Evolutionary conservation across 1,140 invertebrate species (phyloP).

Genomic region (Ips typographus): DNA sequence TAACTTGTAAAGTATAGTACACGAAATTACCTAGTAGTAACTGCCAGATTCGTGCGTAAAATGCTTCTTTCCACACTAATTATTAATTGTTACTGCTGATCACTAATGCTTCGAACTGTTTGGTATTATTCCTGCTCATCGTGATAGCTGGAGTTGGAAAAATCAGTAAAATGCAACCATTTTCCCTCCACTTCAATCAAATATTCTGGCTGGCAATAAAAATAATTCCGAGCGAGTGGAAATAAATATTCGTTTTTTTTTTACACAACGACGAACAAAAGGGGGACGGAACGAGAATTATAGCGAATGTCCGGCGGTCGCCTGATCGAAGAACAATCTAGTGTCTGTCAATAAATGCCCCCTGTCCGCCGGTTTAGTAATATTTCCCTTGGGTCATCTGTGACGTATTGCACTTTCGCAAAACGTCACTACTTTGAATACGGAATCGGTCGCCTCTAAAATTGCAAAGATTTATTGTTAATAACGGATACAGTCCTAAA

Average conservation of each 20-base stretch:
- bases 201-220: not conserved
- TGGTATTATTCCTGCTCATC: too few relatives aligned
- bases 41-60: too few relatives aligned
- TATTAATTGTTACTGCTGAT: too few relatives aligned
- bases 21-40: too few relatives aligned
- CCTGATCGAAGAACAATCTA: constrained; percentile 49
- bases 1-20: too few relatives aligned
- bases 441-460: constrained; percentile 31
- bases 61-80: too few relatives aligned
- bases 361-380: constrained; percentile 42
- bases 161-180: not conserved
- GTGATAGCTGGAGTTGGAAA: too few relatives aligned
- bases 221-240: not conserved
- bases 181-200: not conserved
- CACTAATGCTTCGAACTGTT: too few relatives aligned
- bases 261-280: constrained; percentile 5
- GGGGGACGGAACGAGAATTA: constrained; percentile 41
- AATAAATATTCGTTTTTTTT: constrained; percentile 4
- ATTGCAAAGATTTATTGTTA: constrained; percentile 36
- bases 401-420: constrained; percentile 49
- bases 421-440: constrained; percentile 38
- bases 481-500: constrained; percentile 26
- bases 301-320: constrained; percentile 47
- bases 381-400: constrained; percentile 47
- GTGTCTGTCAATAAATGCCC: constrained; percentile 48